Percentiles rank a stretch among this genome's conserved stretches.
phyloP scores from a whole-genome alignment of 2,113 vertebrate genomes.

The Pomatostomus ruficeps region DNA sequence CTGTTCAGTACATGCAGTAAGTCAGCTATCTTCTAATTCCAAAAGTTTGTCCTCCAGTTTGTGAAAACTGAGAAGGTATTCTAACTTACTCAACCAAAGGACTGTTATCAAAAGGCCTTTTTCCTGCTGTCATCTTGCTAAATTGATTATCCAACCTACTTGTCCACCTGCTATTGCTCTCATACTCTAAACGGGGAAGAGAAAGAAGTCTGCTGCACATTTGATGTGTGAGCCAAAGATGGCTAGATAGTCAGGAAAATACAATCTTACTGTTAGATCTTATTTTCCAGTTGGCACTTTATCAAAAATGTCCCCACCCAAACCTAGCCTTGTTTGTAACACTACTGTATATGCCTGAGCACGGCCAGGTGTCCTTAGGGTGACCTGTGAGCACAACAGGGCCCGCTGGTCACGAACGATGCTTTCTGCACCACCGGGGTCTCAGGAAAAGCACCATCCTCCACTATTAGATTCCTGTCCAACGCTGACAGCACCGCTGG shows the following conservation, averaged over 20 bases:
- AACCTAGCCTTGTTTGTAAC: neutral
- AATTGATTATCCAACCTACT: neutral
- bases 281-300: neutral
- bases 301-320: conserved; percentile 38
- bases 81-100: neutral
- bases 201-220: neutral
- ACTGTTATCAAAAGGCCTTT: neutral
- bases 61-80: neutral
- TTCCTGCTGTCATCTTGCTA: neutral
- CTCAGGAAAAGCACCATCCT: neutral
- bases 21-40: neutral
- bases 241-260: neutral
- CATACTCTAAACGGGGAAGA: neutral
- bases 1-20: neutral
- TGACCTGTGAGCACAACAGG: neutral
- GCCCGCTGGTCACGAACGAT: fast-evolving
- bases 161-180: fast-evolving
- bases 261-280: neutral
- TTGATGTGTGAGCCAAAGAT: neutral
- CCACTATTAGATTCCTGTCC: fast-evolving
- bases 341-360: neutral
- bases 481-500: neutral
- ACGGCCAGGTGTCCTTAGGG: neutral
- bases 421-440: neutral
- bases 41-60: fast-evolving